Percentiles rank a stretch among this genome's conserved stretches.
phyloP scores from a whole-genome alignment of 2,797 vertebrate species.

The Mionectes olivaceus region DNA sequence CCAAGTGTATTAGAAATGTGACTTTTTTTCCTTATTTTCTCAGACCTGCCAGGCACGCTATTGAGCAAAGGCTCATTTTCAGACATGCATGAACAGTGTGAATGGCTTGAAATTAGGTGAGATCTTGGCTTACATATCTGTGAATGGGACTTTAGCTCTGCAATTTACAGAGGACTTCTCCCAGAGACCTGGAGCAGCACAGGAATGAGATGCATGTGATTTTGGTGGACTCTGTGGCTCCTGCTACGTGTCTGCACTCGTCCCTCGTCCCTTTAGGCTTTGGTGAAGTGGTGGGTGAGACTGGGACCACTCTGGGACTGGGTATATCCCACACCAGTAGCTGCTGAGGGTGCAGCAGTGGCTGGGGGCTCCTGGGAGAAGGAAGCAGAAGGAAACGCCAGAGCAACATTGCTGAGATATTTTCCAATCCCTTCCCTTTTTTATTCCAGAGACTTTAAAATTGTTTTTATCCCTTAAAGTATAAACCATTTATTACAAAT shows the following conservation, averaged over 20 bases:
- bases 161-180: not conserved
- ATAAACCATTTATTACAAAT: constrained; percentile 71
- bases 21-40: not conserved
- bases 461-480: constrained; percentile 69
- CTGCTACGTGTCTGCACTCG: accelerated
- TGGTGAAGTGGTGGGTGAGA: not conserved
- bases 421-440: not conserved
- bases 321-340: accelerated
- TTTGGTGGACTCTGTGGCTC: not conserved
- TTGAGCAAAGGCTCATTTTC: not conserved
- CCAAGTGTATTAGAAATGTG: not conserved
- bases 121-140: not conserved
- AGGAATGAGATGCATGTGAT: not conserved
- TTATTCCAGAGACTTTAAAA: constrained; percentile 22
- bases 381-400: not conserved
- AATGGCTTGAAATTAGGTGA: not conserved
- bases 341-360: not conserved
- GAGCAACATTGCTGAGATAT: not conserved
- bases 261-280: not conserved
- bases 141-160: not conserved
- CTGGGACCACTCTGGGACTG: not conserved
- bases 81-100: not conserved
- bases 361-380: not conserved
- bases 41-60: not conserved
- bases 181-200: not conserved